Conservation (phyloP, 2,888 invertebrate species). For the Pandemis heparana region DNA sequence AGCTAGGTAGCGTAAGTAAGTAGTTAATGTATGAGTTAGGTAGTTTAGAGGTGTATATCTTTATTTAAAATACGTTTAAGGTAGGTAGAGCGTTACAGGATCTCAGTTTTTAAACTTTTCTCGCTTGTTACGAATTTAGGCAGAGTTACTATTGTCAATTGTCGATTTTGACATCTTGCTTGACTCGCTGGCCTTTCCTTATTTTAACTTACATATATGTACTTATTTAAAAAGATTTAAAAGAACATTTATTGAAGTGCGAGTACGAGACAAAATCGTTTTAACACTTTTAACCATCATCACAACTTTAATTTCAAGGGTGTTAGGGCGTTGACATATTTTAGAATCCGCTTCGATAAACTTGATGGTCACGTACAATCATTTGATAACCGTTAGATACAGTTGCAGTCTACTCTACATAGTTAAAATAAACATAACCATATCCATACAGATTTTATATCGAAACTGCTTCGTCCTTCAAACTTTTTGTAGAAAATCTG, state of each 20-base stretch:
- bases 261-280: neutral
- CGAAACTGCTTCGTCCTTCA: neutral
- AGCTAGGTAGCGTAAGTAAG: no score
- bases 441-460: neutral
- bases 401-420: neutral
- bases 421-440: neutral
- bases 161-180: no score
- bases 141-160: no score
- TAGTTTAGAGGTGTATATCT: no score
- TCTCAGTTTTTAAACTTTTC: no score
- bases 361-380: neutral
- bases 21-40: no score
- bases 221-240: no score
- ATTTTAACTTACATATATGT: no score
- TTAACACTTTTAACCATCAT: neutral
- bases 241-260: neutral
- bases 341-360: neutral
- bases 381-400: neutral
- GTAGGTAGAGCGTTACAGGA: no score
- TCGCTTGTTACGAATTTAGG: no score
- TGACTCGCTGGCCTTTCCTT: no score
- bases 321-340: slow-evolving; percentile 2
- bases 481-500: slow-evolving; percentile 18
- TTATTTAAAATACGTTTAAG: no score
- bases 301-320: neutral